These are phyloP conservation scores for Perca fluviatilis DNA, from an alignment of 2,113 vertebrate species.

Conservation along the genomic window DNA sequence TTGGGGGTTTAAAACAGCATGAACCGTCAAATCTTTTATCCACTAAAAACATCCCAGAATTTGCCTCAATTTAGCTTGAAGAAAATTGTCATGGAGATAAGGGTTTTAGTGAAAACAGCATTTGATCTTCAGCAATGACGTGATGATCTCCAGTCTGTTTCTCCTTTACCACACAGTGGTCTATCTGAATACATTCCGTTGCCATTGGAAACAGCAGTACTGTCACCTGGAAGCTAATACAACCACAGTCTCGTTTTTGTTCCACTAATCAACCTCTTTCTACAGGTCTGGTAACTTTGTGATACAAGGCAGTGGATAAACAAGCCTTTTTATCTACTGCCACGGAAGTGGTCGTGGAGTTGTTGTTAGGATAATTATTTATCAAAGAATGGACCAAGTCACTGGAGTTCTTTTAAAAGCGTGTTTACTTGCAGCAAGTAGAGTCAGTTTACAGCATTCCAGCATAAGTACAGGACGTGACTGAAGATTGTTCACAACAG, in stretches of 20 bases:
- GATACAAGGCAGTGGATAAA: not conserved
- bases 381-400: too few relatives aligned
- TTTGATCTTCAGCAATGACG: not conserved
- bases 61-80: not conserved
- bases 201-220: not conserved
- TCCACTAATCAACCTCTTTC: not conserved
- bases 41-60: not conserved
- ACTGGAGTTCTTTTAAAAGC: too few relatives aligned
- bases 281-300: not conserved
- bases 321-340: not conserved
- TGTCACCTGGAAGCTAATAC: not conserved
- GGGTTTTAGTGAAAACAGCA: not conserved
- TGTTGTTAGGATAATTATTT: too few relatives aligned
- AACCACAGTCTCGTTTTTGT: not conserved
- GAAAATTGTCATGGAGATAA: not conserved
- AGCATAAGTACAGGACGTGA: too few relatives aligned
- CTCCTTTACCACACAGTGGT: not conserved
- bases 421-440: too few relatives aligned
- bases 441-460: too few relatives aligned
- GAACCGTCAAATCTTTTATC: not conserved
- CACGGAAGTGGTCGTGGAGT: not conserved
- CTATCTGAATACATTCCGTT: not conserved
- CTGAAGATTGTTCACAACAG: too few relatives aligned
- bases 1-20: too few relatives aligned
- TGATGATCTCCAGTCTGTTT: not conserved